Evolutionary conservation across 1,140 invertebrate species (phyloP).

Genomic region (Tribolium castaneum): DNA sequence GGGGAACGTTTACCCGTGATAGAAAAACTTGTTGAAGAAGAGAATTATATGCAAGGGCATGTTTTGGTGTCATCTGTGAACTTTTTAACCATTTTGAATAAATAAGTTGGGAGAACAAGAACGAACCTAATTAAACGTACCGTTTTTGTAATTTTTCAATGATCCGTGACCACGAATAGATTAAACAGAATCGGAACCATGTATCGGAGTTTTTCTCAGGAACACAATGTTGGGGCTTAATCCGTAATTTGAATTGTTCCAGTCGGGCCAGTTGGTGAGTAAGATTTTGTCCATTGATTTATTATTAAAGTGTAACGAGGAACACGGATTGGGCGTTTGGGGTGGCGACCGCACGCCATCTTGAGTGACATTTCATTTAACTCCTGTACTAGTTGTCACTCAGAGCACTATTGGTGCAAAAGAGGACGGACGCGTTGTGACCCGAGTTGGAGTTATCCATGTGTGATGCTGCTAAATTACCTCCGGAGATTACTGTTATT

Average conservation of each 20-base stretch:
- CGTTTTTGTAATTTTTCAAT: conserved; percentile 37
- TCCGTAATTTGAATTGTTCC: background rate
- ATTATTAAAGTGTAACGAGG: conserved; percentile 60
- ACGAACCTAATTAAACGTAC: conserved; percentile 39
- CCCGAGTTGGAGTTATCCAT: conserved; percentile 50
- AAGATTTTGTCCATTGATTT: conserved; percentile 57
- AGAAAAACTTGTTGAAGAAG: background rate
- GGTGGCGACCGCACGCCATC: conserved; percentile 56
- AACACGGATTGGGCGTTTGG: conserved; percentile 61
- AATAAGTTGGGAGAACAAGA: conserved; percentile 7
- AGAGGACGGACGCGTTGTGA: conserved; percentile 41
- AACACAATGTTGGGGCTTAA: conserved; percentile 37
- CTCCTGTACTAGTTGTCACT: conserved; percentile 61
- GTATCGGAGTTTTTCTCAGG: conserved; percentile 5
- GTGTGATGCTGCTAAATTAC: conserved; percentile 60
- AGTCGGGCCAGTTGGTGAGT: conserved; percentile 28
- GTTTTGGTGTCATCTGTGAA: conserved; percentile 35
- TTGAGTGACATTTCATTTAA: conserved; percentile 64
- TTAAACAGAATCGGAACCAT: conserved; percentile 10
- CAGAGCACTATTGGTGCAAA: conserved; percentile 56
- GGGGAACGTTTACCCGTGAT: background rate
- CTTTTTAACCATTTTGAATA: conserved; percentile 42
- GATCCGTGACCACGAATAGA: conserved; percentile 19
- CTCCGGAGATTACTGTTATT: conserved; percentile 49
- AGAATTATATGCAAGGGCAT: conserved; percentile 30